Evolutionary conservation across 2,888 invertebrate genomes (phyloP).

Genomic region (Litoditis marina): DNA sequence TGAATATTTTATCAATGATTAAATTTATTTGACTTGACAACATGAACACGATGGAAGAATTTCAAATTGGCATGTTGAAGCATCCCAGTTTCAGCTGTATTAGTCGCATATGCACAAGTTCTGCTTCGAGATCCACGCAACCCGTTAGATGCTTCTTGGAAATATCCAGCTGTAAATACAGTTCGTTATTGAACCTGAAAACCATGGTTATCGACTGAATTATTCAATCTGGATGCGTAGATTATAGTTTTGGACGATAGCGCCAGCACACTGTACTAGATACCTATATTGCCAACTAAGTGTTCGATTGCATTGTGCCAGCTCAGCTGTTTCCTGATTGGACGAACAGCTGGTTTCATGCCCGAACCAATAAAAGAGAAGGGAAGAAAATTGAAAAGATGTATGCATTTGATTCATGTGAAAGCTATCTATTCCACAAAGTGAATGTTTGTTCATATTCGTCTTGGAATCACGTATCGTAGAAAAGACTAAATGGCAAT

Average conservation of each 20-base stretch:
- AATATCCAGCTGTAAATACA: conserved; percentile 44
- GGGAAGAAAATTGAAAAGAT: too few species aligned
- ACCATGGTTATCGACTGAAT: too few species aligned
- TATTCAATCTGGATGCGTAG: too few species aligned
- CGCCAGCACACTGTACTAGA: too few species aligned
- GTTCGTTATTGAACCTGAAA: too few species aligned
- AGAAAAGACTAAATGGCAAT: background rate
- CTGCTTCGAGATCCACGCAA: conserved; percentile 61
- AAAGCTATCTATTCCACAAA: background rate
- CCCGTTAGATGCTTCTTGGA: conserved; percentile 54
- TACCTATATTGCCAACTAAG: too few species aligned
- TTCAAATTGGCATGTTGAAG: conserved; percentile 58
- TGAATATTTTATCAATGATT: background rate
- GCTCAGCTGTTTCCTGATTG: too few species aligned
- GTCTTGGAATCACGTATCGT: background rate
- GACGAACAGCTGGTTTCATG: too few species aligned
- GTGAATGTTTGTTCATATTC: background rate
- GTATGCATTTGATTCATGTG: background rate
- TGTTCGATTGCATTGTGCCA: too few species aligned
- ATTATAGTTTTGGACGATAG: too few species aligned
- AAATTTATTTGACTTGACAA: background rate
- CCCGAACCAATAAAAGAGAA: too few species aligned
- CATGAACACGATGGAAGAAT: background rate
- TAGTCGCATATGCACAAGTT: conserved; percentile 57
- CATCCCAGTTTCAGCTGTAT: conserved; percentile 62